Conservation (phyloP, 2,888 invertebrate genomes). For the Gisinianus flammeolus region DNA sequence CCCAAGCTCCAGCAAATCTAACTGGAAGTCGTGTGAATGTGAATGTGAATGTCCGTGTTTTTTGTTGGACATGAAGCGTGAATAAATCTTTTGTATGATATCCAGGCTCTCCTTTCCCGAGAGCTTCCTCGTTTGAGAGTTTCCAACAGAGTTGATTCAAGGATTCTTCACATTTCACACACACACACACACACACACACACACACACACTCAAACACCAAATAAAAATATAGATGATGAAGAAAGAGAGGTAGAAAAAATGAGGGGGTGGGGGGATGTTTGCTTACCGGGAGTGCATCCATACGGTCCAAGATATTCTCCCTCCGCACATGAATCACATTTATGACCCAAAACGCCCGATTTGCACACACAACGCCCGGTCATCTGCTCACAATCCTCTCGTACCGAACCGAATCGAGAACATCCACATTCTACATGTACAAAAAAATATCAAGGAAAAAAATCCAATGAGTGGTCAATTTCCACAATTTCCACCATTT, state of each 20-base stretch:
- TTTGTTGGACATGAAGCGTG: neutral
- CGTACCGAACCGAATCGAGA: constrained; percentile 85
- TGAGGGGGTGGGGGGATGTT: neutral
- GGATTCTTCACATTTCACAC: neutral
- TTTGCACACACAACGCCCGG: constrained; percentile 81
- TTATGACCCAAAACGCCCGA: constrained; percentile 84
- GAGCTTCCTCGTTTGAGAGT: neutral
- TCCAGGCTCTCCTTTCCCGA: no score
- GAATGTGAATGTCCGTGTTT: neutral
- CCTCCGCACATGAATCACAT: constrained; percentile 80
- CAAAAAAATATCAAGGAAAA: neutral
- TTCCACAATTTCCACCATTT: no score
- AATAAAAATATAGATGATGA: neutral
- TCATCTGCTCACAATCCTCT: constrained; percentile 92
- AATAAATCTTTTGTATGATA: neutral
- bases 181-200: neutral
- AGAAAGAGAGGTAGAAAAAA: no score
- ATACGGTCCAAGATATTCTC: constrained; percentile 76
- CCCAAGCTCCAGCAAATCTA: no score
- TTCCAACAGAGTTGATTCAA: neutral
- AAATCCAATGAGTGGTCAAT: no score
- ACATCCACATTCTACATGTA: constrained; percentile 80
- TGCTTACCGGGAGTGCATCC: constrained; percentile 67
- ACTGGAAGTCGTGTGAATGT: no score
- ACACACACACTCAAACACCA: neutral